Percentiles rank a stretch among this genome's conserved stretches.
Conservation (phyloP, 1,140 invertebrate species). For the Phymastichus coffea region DNA sequence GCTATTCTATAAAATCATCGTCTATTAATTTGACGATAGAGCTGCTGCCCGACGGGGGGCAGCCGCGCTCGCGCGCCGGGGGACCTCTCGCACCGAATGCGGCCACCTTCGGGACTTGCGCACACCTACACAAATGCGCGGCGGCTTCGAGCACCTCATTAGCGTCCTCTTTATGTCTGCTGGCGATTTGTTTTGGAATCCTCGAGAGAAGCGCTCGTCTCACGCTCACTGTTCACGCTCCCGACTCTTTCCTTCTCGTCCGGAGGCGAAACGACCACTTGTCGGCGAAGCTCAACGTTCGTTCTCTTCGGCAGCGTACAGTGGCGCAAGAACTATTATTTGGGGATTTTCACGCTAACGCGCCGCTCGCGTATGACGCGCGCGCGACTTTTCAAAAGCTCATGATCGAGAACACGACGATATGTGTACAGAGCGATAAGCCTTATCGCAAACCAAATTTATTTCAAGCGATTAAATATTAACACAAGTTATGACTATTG, state of each 20-base stretch:
- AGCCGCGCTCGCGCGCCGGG: constrained; percentile 40
- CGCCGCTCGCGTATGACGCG: no score
- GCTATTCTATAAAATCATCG: constrained; percentile 50
- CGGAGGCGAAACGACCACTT: no score
- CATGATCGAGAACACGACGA: background rate
- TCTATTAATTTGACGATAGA: constrained; percentile 56
- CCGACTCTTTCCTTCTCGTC: no score
- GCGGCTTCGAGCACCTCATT: background rate
- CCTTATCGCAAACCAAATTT: constrained; percentile 13
- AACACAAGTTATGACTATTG: constrained; percentile 4
- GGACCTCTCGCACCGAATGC: no score
- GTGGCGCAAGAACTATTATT: background rate
- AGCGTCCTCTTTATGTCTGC: background rate
- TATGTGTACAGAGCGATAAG: constrained; percentile 8
- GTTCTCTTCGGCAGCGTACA: no score
- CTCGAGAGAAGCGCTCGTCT: no score
- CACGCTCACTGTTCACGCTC: no score
- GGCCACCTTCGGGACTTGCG: no score
- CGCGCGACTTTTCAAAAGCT: constrained; percentile 1
- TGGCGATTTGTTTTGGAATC: no score
- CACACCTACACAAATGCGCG: no score
- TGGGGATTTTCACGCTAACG: no score
- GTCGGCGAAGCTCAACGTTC: no score
- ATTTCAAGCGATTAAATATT: constrained; percentile 18
- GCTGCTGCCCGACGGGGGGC: constrained; percentile 44